Evolutionary conservation across 2,888 invertebrate genomes (phyloP), one percentile per base, ranked within the genome.

Genomic region (Hybos culiciformis): DNA sequence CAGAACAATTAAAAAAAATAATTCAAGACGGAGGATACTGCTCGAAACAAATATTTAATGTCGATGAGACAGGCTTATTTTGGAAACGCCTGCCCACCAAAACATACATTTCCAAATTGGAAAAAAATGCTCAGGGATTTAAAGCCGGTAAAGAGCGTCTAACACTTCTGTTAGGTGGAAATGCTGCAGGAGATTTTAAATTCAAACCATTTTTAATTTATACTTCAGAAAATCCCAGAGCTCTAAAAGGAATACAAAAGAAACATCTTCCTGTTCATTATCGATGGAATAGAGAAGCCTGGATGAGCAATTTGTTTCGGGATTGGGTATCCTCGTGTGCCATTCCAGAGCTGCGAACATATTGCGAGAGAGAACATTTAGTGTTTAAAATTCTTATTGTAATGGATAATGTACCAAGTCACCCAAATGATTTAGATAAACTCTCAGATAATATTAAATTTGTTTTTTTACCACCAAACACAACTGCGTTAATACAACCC

Each of bases 351-450:
- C n/a, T 29, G 12, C 4, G n/a, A 29, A 29, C 8, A n/a, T 29
- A n/a, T 29, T 29, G 29, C n/a, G n/a, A 12, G n/a, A 29, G n/a
- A n/a, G n/a, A 29, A n/a, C 12, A 29, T 29, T 29, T 29, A 29
- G 29, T n/a, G n/a, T n/a, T n/a, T 12, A 29, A 29, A 29, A 29
- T 12, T n/a, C 6, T 34, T 19, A 15, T 34, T 15, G 18, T 21
- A 11, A 21, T 44, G 12, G 44, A 44, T 36, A 44, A 40, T 24
- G 44, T 40, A 17, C 12, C 40, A 19, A n/a, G 36, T 12, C 36
- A 36, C 8, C 36, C 36, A 21, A 15, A 12, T 19, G 21, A 36
- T 36, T 36, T 36, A 15, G 20, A 20, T n/a, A 21, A 36, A 36
- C 21, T 36, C n/a, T 36, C 36, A 19, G 36, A 36, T 20, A 12